Conservation (phyloP, 2,888 invertebrate genomes). For the Lamproptera curius region DNA sequence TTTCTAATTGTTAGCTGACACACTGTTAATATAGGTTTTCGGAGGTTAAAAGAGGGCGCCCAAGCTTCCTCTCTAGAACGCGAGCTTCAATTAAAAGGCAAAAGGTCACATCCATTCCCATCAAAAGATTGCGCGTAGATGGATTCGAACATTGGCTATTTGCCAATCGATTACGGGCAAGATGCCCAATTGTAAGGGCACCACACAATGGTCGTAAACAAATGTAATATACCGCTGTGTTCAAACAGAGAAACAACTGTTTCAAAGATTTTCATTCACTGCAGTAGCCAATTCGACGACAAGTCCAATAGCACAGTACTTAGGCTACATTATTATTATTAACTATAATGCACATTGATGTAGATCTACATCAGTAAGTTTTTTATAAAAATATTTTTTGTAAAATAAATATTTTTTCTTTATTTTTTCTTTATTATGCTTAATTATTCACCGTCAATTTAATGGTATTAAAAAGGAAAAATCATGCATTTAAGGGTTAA, state of each 20-base stretch:
- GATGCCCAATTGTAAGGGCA: background rate
- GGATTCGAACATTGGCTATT: background rate
- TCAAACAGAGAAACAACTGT: too few species aligned
- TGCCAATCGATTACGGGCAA: background rate
- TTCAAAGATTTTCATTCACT: too few species aligned
- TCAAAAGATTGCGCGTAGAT: background rate
- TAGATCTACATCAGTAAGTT: constrained; percentile 15
- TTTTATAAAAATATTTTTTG: background rate
- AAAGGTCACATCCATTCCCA: background rate
- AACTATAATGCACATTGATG: constrained; percentile 3
- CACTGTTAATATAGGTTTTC: background rate
- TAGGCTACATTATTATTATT: background rate
- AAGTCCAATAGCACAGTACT: too few species aligned
- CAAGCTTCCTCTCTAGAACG: too few species aligned
- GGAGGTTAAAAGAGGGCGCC: background rate
- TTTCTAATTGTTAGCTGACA: too few species aligned
- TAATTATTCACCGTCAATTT: background rate
- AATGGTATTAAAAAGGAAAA: background rate
- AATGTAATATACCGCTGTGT: constrained; percentile 8
- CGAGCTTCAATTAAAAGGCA: background rate
- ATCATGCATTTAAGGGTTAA: too few species aligned
- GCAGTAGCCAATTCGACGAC: background rate
- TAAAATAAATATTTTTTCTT: background rate
- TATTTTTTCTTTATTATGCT: background rate
- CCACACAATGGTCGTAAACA: background rate